A percentile compares a stretch with the other conserved stretches of the same genome.
Conservation (phyloP, 2,113 vertebrate genomes). For the Plecotus auritus region DNA sequence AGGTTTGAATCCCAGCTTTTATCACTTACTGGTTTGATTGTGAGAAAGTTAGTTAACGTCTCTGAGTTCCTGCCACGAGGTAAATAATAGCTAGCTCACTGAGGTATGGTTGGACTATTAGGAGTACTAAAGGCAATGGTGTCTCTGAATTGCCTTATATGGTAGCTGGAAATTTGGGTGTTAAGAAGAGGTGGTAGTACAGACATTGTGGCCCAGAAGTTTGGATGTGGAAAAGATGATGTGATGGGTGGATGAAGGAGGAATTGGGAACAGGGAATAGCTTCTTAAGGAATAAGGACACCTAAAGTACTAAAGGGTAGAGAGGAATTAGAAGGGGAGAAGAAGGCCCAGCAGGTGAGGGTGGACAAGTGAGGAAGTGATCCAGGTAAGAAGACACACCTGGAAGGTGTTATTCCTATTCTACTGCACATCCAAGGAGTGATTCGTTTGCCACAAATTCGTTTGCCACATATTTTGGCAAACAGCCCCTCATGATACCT, state of each 20-base stretch:
- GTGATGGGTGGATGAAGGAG: background rate
- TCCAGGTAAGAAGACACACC: background rate
- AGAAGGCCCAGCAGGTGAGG: background rate
- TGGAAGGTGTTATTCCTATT: background rate
- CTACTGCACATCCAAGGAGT: background rate
- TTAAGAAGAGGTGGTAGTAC: background rate
- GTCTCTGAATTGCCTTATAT: background rate
- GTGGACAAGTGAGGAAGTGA: background rate
- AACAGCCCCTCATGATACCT: background rate
- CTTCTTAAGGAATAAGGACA: background rate
- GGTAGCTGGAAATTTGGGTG: background rate
- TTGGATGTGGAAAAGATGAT: background rate
- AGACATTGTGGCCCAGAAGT: background rate
- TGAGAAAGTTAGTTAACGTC: background rate
- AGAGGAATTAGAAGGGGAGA: background rate
- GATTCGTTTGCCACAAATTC: constrained; percentile 26
- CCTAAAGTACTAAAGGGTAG: background rate
- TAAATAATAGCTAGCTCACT: background rate
- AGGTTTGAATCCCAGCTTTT: background rate
- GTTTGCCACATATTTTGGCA: constrained; percentile 4
- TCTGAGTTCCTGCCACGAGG: background rate
- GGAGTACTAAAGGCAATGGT: background rate
- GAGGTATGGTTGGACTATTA: background rate
- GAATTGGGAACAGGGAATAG: background rate
- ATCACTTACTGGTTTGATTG: background rate